Evolutionary conservation across 2,888 invertebrate genomes (phyloP), one percentile per base, ranked within the genome.

Genomic region (Hoplodrina ambigua): DNA sequence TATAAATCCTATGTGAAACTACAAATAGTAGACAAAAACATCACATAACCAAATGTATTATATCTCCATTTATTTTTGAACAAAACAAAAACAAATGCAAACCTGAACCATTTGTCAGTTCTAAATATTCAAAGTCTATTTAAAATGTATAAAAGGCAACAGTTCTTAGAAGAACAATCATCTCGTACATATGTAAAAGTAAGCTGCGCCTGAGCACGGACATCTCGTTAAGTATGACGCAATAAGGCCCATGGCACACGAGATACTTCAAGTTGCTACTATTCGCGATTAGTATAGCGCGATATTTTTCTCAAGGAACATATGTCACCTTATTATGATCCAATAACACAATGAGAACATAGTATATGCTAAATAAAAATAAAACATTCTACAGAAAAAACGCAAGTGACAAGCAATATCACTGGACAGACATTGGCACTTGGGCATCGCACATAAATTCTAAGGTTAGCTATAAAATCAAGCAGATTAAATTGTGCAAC

Each of bases 131-230:
- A n/a, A 15, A 49, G 30, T 59, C 69, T 57, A 55, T 64, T 70
- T 20, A 52, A 44, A 19, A 71, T 58, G 19, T 50, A 61, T 67
- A 64, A 72, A 74, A 64, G 44, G 68, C 69, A 44, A 54, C 55
- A 50, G 50, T 82, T 80, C 74, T 82, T 60, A 82, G 70, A 74
- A 80, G 41, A 73, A 66, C 66, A 67, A 69, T 79, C 63, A 69
- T 30, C 64, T 55, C 50, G 49, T 78, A 67, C 73, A 50, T n/a
- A 57, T 53, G 57, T 70, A 76, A 25, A 25, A 55, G 56, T 49
- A 30, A 53, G 52, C 52, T 56, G 61, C 57, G 66, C 53, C 69
- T 52, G 61, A 50, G 67, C 67, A 65, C 59, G 52, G 64, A 60
- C 72, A 72, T 72, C 69, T 72, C 70, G 67, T 79, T 69, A 67